These are phyloP conservation scores for Eueides isabella DNA, from an alignment of 1,140 invertebrate genomes.

Conservation along the genomic window DNA sequence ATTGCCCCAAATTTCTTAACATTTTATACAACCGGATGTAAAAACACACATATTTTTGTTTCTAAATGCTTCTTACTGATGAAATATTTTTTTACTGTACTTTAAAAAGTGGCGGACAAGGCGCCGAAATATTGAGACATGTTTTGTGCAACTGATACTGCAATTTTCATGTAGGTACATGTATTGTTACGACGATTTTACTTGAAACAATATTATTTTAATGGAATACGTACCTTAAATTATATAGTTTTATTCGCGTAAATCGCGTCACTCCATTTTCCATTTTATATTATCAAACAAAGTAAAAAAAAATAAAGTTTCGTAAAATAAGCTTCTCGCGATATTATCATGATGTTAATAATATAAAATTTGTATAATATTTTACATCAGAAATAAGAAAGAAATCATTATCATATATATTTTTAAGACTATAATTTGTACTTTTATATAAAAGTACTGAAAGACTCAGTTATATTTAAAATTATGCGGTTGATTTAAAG, in stretches of 20 bases:
- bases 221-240: background rate
- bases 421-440: background rate
- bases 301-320: too few species aligned
- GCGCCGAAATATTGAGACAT: background rate
- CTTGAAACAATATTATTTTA: background rate
- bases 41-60: background rate
- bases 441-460: background rate
- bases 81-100: background rate
- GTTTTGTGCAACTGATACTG: background rate
- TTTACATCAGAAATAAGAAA: too few species aligned
- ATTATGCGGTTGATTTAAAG: background rate
- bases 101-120: background rate
- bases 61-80: background rate
- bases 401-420: too few species aligned
- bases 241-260: too few species aligned
- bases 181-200: background rate
- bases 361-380: too few species aligned
- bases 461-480: background rate
- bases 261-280: too few species aligned
- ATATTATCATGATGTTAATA: too few species aligned
- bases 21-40: background rate
- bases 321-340: too few species aligned
- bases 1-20: conserved; percentile 1
- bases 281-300: too few species aligned
- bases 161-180: background rate